phyloP scores from a whole-genome alignment of 2,888 invertebrate genomes.

The Boloria selene region DNA sequence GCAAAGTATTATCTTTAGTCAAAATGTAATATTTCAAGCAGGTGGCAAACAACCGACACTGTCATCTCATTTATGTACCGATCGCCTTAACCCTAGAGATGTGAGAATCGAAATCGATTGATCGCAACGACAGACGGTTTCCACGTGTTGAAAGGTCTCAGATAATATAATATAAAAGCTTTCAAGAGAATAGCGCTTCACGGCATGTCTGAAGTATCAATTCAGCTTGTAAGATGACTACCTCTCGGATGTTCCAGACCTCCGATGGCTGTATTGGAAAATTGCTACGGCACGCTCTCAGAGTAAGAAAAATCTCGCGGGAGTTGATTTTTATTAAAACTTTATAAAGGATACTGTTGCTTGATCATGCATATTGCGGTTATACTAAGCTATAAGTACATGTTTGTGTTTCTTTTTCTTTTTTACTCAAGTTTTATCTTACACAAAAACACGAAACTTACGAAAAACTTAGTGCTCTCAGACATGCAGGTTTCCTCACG shows the following conservation, averaged over 20 bases:
- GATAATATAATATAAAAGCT: conserved; percentile 82
- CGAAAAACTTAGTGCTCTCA: too few species aligned
- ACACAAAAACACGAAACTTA: too few species aligned
- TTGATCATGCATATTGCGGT: conserved; percentile 31
- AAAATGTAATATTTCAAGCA: conserved; percentile 23
- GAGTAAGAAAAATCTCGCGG: conserved; percentile 53
- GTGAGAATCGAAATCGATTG: conserved; percentile 71
- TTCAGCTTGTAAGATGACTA: conserved; percentile 78
- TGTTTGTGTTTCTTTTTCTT: conserved; percentile 15
- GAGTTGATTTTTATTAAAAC: conserved; percentile 74
- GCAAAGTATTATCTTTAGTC: neutral
- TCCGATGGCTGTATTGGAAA: conserved; percentile 76
- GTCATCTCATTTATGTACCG: conserved; percentile 37
- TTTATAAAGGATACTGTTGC: conserved; percentile 46
- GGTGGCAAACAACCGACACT: conserved; percentile 27
- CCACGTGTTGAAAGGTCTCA: conserved; percentile 77
- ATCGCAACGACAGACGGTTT: conserved; percentile 74
- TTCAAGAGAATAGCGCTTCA: conserved; percentile 78
- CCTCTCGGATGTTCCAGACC: conserved; percentile 65
- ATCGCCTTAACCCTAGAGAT: conserved; percentile 63
- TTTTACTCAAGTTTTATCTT: conserved; percentile 10
- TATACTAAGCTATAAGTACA: conserved; percentile 8
- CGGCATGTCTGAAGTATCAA: conserved; percentile 79
- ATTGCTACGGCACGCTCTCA: conserved; percentile 60
- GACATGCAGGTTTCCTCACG: too few species aligned